Percentiles rank a stretch among this genome's conserved stretches.
Conservation (phyloP, 2,113 vertebrate species). For the Ictalurus punctatus region DNA sequence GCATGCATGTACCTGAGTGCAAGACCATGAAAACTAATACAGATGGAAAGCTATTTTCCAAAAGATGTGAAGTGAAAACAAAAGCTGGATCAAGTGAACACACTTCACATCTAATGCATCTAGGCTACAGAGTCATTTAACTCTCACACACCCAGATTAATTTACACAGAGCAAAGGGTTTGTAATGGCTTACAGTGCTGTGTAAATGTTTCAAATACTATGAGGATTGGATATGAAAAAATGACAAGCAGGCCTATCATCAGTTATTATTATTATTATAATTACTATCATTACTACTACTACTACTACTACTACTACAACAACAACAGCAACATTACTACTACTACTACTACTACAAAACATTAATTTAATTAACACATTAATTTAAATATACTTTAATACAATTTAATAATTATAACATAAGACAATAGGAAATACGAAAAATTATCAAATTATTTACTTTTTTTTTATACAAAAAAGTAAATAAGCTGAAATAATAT, state of each 20-base stretch:
- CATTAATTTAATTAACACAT: neutral
- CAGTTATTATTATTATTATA: neutral
- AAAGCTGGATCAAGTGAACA: neutral
- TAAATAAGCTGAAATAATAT: neutral
- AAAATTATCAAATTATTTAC: neutral
- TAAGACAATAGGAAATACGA: neutral
- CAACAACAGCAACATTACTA: too few species aligned
- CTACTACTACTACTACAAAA: neutral
- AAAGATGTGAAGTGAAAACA: constrained; percentile 9
- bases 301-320: neutral
- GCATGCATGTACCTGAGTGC: neutral
- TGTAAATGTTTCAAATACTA: neutral
- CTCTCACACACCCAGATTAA: neutral
- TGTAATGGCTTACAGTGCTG: neutral
- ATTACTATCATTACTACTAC: too few species aligned
- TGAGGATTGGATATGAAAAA: neutral
- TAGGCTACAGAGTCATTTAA: neutral
- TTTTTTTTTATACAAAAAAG: neutral
- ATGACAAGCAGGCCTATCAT: neutral
- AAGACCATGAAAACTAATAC: neutral
- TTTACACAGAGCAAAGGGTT: neutral
- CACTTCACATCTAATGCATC: neutral
- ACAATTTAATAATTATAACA: neutral
- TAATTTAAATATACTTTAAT: neutral
- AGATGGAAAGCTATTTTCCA: neutral